phyloP scores from a whole-genome alignment of 2,888 invertebrate genomes.

The Pyralis farinalis region DNA sequence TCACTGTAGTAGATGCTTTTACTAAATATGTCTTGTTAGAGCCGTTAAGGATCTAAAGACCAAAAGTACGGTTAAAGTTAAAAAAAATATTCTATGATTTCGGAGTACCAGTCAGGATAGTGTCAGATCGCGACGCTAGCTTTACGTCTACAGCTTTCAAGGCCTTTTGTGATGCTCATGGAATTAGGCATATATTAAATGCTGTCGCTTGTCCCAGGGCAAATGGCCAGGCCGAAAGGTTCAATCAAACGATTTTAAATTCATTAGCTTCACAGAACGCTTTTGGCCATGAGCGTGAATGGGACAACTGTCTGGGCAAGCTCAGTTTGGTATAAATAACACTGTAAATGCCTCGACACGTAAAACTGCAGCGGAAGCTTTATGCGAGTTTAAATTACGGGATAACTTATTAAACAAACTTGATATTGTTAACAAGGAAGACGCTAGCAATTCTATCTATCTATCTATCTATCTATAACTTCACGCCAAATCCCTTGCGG shows the following conservation, averaged over 20 bases:
- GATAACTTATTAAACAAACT: too few relatives aligned
- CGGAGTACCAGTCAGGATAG: constrained; percentile 12
- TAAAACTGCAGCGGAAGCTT: neutral
- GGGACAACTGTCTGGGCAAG: constrained; percentile 10
- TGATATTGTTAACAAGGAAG: too few relatives aligned
- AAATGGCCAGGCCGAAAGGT: too few relatives aligned
- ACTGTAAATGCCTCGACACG: constrained; percentile 7
- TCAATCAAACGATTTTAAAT: neutral
- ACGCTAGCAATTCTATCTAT: neutral
- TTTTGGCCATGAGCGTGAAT: neutral
- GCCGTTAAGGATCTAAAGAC: constrained; percentile 12
- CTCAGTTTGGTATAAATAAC: constrained; percentile 15
- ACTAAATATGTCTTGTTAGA: constrained; percentile 14
- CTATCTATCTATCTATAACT: too few relatives aligned
- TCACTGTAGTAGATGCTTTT: constrained; percentile 17
- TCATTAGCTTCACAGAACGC: neutral
- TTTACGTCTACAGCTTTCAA: constrained; percentile 17
- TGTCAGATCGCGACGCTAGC: constrained; percentile 15
- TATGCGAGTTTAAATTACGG: too few relatives aligned
- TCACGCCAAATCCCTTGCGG: too few relatives aligned
- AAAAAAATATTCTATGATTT: constrained; percentile 10
- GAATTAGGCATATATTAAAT: constrained; percentile 1
- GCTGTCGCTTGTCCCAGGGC: too few relatives aligned
- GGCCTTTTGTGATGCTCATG: constrained; percentile 8
- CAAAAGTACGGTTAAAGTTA: constrained; percentile 13